Evolutionary conservation across 2,888 invertebrate species (phyloP).

Genomic region (Trichogramma evanescens): DNA sequence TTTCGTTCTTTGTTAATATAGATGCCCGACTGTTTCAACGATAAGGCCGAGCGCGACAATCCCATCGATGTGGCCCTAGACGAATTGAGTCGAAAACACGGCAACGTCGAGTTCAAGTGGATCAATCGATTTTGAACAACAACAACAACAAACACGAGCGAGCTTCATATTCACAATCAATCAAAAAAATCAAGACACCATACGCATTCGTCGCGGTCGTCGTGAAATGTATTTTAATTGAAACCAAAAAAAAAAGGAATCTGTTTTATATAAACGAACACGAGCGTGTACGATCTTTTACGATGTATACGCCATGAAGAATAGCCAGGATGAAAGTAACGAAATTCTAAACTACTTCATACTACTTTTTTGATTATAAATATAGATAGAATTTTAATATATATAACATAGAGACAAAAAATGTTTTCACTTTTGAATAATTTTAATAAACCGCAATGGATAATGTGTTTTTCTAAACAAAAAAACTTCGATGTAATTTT

Average conservation of each 20-base stretch:
- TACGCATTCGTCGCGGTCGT: neutral
- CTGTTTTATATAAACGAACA: neutral
- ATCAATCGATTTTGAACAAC: slow-evolving; percentile 16
- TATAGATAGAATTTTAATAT: no score
- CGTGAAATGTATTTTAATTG: neutral
- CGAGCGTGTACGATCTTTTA: no score
- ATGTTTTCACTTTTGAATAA: no score
- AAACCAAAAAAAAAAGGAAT: neutral
- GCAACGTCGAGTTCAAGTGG: slow-evolving; percentile 41
- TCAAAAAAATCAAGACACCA: neutral
- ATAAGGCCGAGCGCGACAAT: slow-evolving; percentile 32
- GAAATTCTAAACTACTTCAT: no score
- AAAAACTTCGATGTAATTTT: no score
- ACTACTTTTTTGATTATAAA: no score
- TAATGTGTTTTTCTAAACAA: no score
- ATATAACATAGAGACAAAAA: no score
- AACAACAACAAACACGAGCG: neutral
- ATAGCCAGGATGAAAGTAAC: no score
- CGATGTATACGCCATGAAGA: no score
- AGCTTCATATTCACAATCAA: neutral
- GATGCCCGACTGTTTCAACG: slow-evolving; percentile 28
- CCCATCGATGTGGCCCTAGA: slow-evolving; percentile 38
- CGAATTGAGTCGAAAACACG: slow-evolving; percentile 40
- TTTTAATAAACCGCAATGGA: no score
- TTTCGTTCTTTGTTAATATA: neutral